Base-by-base conservation (phyloP, 1,140 invertebrate genomes). In the Parasteatoda tepidariorum region DNA sequence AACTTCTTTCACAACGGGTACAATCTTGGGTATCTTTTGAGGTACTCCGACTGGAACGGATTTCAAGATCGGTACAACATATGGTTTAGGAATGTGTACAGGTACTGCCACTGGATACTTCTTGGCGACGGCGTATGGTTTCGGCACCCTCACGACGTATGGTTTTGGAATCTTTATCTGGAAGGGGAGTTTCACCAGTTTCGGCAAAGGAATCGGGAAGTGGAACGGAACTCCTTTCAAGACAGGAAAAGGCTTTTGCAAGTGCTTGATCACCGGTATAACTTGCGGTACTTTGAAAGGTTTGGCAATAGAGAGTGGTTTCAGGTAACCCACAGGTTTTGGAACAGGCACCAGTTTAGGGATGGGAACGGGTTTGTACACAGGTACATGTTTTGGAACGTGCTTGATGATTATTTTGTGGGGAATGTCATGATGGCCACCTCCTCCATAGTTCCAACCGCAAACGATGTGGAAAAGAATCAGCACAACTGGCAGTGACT, bases 241-340 rank as follows among this genome's bases (percentile, higher is more conserved):
- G 2, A 82, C 73, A 11, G 84, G 84, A 13, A 85, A 76, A 15
- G 76, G 81, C 22, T 85, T 85, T 18, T 85, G 76, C 22, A 82
- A 82, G 62, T 85, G 84, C 33, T 85, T 85, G 62, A 85, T 83
- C 28, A 85, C 84, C 7, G 84, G 84, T 2, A 85, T 67, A 2
- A 85, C 71, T 3, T 85, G 84, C 15, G 84, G 84, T 30, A 85
- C 78, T 7, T 26, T 71, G 26, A 82, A 68, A 13, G 75, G 75
- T 18, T 85, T 85, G 2, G 84, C 84, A 3, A 85, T 82, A 2
- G 76, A 68, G 7, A 85, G 33, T 22, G 84, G 84, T 31, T 83
- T 85, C 26, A 85, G 24, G 22, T 67, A 70, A 0, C 66, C 67
- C 3, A 85, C 62, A 18, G 68, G 73, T 31, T 83, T 85, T 22